Base-by-base conservation (phyloP, 2,888 invertebrate species). In the Melanargia galathea region DNA sequence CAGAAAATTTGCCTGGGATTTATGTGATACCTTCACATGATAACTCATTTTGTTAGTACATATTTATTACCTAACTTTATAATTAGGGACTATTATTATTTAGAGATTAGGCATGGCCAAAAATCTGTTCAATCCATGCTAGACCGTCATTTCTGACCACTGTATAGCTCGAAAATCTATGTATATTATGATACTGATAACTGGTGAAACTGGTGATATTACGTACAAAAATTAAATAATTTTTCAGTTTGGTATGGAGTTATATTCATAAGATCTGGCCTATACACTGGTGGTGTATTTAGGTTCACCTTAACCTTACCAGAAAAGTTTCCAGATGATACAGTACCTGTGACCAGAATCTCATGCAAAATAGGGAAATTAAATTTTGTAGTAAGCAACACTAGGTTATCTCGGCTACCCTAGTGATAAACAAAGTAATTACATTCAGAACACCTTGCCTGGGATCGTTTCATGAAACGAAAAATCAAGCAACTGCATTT, bases 1-100 rank as follows among this genome's bases (percentile, higher is more conserved):
- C 95, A 58, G 97, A 98, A 87, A 95, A 96, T 81, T 88, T 97
- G 71, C 95, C 95, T 75, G 98, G 98, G 56, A 93, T 98, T 64
- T 98, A 98, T 89, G 96, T 98, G 18, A 97, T 98, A 84, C 98
- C 98, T 63, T 97, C 98, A 52, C 95, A 95, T 77, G 94, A 95
- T 76, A 95, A 95, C 79, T 95, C 96, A 58, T 93, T 96, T 76
- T 79, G 97, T 97, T 92, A 94, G 95, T 93, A 67, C 40, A n/a
- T 60, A 56, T n/a, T 22, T 13, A 11, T 24, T 46, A 22, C 7
- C 20, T 40, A 1, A 43, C n/a, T 26, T 22, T 33, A 11, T 20
- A 4, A 20, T 8, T n/a, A n/a, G n/a, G n/a, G n/a, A 8, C 7
- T 30, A 7, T 30, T 33, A 33, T 0, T 8, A 1, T 33, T 7